These are phyloP conservation scores for Natator depressus DNA, from an alignment of 2,113 vertebrate genomes.

Conservation along the genomic window DNA sequence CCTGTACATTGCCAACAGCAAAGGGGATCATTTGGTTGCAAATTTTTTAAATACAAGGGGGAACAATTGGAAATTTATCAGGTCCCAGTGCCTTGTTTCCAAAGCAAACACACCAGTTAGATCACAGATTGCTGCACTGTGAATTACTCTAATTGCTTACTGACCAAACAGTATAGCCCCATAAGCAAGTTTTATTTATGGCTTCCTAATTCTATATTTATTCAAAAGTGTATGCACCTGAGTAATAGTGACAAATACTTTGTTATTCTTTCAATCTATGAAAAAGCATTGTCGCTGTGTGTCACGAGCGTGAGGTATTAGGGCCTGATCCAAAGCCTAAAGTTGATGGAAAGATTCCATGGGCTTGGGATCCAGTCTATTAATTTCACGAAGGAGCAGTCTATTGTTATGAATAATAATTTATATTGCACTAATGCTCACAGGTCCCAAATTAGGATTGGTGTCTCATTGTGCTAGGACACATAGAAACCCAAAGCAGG, in stretches of 20 bases:
- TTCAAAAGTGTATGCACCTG: neutral
- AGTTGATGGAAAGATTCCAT: neutral
- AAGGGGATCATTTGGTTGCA: neutral
- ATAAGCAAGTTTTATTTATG: neutral
- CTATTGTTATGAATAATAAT: neutral
- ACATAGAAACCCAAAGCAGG: neutral
- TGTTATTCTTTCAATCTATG: neutral
- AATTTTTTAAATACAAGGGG: neutral
- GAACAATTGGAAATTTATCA: neutral
- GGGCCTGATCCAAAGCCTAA: neutral
- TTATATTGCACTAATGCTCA: neutral
- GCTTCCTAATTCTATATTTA: neutral
- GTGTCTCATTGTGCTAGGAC: neutral
- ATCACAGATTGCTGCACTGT: neutral
- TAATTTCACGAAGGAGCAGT: neutral
- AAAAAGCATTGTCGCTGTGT: neutral
- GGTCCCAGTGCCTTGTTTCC: neutral
- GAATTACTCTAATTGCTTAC: neutral
- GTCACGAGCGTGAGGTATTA: neutral
- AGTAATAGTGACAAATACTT: neutral
- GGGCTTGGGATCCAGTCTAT: neutral
- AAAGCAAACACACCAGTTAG: neutral
- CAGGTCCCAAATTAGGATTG: neutral
- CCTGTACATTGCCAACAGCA: neutral
- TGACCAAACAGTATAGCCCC: neutral